phyloP scores from a whole-genome alignment of 2,888 invertebrate species.

The Diloba caeruleocephala region DNA sequence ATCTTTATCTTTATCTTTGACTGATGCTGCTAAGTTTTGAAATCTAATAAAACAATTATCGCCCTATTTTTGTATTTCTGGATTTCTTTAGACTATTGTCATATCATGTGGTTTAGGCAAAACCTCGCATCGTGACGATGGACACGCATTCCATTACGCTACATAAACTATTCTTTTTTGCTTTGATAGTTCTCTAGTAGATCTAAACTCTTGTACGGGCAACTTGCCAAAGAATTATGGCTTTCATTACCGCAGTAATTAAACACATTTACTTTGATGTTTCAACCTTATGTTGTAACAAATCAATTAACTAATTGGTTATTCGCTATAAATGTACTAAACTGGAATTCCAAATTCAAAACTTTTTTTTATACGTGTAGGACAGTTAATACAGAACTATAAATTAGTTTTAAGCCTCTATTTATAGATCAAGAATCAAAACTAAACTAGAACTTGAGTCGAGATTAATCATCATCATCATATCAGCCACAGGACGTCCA shows the following conservation, averaged over 20 bases:
- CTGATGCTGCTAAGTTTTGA: too few species aligned
- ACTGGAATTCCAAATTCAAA: background rate
- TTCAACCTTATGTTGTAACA: slow-evolving; percentile 11
- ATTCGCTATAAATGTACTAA: background rate
- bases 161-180: background rate
- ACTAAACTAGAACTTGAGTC: too few species aligned
- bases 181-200: slow-evolving; percentile 9
- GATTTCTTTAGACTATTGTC: background rate
- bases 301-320: slow-evolving; percentile 1
- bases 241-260: slow-evolving; percentile 35
- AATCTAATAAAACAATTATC: too few species aligned
- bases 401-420: too few species aligned
- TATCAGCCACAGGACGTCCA: too few species aligned
- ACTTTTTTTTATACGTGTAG: background rate
- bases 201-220: slow-evolving; percentile 1
- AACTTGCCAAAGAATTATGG: slow-evolving; percentile 27
- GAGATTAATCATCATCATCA: too few species aligned
- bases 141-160: background rate
- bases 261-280: slow-evolving; percentile 31
- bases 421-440: too few species aligned
- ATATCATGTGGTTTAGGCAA: background rate
- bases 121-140: background rate
- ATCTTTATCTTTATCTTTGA: too few species aligned
- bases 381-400: too few species aligned
- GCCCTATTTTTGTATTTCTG: too few species aligned